Percentiles rank a stretch among this genome's conserved stretches.
Evolutionary conservation across 2,888 invertebrate species (phyloP).

Genomic region (Parnassius mnemosyne): DNA sequence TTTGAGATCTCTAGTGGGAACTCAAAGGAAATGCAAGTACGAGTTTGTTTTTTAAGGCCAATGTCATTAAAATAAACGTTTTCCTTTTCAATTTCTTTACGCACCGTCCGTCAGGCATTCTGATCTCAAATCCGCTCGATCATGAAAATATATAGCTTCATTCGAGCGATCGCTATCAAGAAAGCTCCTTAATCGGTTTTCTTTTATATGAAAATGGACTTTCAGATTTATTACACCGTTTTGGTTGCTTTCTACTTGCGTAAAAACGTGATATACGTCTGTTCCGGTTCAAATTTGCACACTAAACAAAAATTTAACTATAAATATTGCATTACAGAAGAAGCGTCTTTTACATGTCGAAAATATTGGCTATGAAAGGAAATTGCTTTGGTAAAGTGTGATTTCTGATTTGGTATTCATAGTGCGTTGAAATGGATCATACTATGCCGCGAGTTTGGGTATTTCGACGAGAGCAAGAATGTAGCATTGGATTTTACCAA

Average conservation of each 20-base stretch:
- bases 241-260: conserved; percentile 67
- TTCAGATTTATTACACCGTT: conserved; percentile 75
- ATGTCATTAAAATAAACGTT: conserved; percentile 65
- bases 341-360: conserved; percentile 53
- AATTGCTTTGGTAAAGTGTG: conserved; percentile 70
- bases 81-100: conserved; percentile 74
- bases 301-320: conserved; percentile 69
- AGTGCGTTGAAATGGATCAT: conserved; percentile 69
- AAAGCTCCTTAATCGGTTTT: conserved; percentile 80
- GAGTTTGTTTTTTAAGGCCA: conserved; percentile 51
- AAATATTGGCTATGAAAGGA: conserved; percentile 68
- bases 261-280: conserved; percentile 67
- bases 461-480: conserved; percentile 40
- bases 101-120: conserved; percentile 72
- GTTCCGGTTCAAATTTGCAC: conserved; percentile 64
- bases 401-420: conserved; percentile 77
- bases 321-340: conserved; percentile 54
- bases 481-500: conserved; percentile 31
- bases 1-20: conserved; percentile 17
- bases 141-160: conserved; percentile 80
- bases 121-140: conserved; percentile 75
- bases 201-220: conserved; percentile 79
- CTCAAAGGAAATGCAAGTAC: conserved; percentile 46
- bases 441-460: conserved; percentile 47
- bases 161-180: conserved; percentile 76